A percentile compares a stretch with the other conserved stretches of the same genome.
Evolutionary conservation across 2,888 invertebrate genomes (phyloP).

Genomic region (Mamestra brassicae): DNA sequence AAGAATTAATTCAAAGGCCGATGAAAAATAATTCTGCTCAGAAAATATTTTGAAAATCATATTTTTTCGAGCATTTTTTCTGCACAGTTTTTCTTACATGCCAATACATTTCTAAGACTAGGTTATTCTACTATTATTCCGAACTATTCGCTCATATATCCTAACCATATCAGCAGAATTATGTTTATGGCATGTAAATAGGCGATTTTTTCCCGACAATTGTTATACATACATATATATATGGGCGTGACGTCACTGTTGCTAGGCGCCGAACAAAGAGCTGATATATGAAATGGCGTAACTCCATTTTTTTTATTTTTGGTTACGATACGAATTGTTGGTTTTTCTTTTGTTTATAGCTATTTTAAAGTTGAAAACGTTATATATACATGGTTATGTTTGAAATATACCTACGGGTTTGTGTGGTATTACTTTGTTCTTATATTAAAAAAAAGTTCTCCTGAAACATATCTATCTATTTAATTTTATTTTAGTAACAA

Average conservation of each 20-base stretch:
- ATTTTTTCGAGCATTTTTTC: neutral
- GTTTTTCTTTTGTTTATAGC: neutral
- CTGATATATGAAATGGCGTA: conserved; percentile 13
- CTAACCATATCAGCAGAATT: conserved; percentile 40
- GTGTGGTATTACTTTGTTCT: no score
- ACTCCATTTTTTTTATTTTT: neutral
- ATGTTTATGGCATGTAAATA: conserved; percentile 45
- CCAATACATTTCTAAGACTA: conserved; percentile 14
- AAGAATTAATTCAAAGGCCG: no score
- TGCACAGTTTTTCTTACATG: neutral
- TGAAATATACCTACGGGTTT: no score
- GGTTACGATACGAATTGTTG: neutral
- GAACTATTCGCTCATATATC: conserved; percentile 37
- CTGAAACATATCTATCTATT: no score
- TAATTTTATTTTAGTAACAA: no score
- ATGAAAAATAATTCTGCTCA: no score
- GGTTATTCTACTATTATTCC: conserved; percentile 38
- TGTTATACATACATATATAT: conserved; percentile 29
- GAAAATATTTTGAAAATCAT: no score
- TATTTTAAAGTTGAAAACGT: neutral
- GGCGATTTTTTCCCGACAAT: conserved; percentile 52
- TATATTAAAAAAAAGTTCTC: no score
- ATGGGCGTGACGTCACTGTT: conserved; percentile 57
- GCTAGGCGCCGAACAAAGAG: conserved; percentile 43
- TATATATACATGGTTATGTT: no score